phyloP scores from a whole-genome alignment of 2,888 invertebrate genomes.

The Muschampia plurimacula region DNA sequence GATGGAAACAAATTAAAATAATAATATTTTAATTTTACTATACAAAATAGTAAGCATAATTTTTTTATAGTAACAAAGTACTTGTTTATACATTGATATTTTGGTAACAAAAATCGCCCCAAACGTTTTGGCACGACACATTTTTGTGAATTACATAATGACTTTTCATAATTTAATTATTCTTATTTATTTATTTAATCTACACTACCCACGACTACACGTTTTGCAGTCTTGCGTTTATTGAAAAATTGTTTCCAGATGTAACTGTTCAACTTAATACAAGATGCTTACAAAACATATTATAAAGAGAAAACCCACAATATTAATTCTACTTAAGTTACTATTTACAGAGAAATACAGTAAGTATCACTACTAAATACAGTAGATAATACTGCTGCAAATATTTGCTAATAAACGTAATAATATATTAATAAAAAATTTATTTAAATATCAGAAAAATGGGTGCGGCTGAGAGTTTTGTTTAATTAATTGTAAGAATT shows the following conservation, averaged over 20 bases:
- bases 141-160: constrained; percentile 2
- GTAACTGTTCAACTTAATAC: neutral
- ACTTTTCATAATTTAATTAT: neutral
- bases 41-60: constrained; percentile 2
- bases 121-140: constrained; percentile 25
- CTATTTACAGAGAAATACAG: neutral
- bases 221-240: constrained; percentile 14
- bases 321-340: neutral
- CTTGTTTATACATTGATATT: constrained; percentile 10
- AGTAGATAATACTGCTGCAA: neutral
- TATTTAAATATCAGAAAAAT: neutral
- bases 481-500: too few relatives aligned
- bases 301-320: neutral
- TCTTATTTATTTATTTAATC: neutral
- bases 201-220: constrained; percentile 6
- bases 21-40: constrained; percentile 5
- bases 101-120: constrained; percentile 33
- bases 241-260: neutral
- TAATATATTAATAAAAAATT: neutral
- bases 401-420: neutral
- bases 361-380: neutral
- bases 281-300: neutral
- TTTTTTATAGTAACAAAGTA: neutral
- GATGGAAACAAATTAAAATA: neutral
- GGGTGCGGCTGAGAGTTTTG: too few relatives aligned